These are phyloP conservation scores for Sebastes flavidus DNA, from an alignment of 2,797 vertebrate species.

Conservation along the genomic window DNA sequence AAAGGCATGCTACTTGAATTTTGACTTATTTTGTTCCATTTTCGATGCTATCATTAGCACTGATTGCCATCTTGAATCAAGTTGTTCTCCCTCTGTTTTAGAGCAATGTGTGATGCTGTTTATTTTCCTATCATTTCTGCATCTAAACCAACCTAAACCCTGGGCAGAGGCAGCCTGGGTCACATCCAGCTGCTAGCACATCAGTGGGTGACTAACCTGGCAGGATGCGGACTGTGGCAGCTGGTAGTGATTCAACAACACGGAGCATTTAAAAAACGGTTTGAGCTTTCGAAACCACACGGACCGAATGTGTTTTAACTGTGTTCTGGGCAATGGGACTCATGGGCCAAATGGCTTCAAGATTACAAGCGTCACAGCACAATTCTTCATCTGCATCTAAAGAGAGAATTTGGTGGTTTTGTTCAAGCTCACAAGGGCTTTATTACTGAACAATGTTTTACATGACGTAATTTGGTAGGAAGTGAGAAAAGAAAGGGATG, in stretches of 20 bases:
- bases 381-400: conserved; percentile 14
- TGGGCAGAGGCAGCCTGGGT: conserved; percentile 3
- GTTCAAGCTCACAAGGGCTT: conserved; percentile 25
- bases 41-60: background rate
- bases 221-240: conserved; percentile 78
- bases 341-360: conserved; percentile 85
- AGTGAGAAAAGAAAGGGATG: conserved; percentile 8
- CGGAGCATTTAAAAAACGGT: conserved; percentile 65
- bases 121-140: background rate
- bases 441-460: conserved; percentile 10
- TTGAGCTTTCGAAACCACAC: conserved; percentile 82
- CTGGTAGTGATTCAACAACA: conserved; percentile 88
- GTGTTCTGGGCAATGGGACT: conserved; percentile 85
- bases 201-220: conserved; percentile 58
- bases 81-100: background rate
- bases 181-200: conserved; percentile 51
- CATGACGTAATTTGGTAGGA: conserved; percentile 28
- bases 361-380: conserved; percentile 76
- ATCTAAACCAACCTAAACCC: conserved; percentile 19
- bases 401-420: conserved; percentile 23
- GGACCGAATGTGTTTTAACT: conserved; percentile 82
- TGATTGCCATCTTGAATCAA: background rate
- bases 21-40: background rate
- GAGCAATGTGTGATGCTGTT: background rate
- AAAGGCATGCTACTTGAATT: background rate